Conservation (phyloP, 2,888 invertebrate species). For the Megaustenia siamemsis region DNA sequence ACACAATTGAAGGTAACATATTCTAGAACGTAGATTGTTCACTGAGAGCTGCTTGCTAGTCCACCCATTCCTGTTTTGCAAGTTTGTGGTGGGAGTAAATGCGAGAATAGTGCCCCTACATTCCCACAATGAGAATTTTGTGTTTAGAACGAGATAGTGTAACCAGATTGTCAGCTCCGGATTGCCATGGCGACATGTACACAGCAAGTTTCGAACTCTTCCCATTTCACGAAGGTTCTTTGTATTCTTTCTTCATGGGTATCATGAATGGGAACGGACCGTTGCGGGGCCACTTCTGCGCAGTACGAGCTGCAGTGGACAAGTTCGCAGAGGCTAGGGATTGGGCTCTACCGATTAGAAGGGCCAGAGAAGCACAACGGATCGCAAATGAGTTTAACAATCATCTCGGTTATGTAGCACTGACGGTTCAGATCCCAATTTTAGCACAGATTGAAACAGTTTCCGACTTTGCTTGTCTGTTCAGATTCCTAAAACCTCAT, state of each 20-base stretch:
- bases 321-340: conserved; percentile 25
- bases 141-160: conserved; percentile 60
- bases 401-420: conserved; percentile 28
- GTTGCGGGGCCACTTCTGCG: conserved; percentile 57
- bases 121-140: conserved; percentile 54
- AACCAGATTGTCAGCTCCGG: conserved; percentile 48
- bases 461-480: conserved; percentile 57
- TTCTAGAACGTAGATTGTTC: too few relatives aligned
- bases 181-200: conserved; percentile 50
- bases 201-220: conserved; percentile 59
- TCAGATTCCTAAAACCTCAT: conserved; percentile 55
- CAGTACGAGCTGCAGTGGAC: conserved; percentile 55
- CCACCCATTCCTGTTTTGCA: too few relatives aligned
- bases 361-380: conserved; percentile 40
- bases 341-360: conserved; percentile 43
- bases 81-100: too few relatives aligned
- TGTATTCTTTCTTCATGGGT: conserved; percentile 58
- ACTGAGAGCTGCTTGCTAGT: too few relatives aligned
- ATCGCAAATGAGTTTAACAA: conserved; percentile 56
- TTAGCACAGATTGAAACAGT: conserved; percentile 56
- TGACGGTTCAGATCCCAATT: conserved; percentile 53
- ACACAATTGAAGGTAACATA: too few relatives aligned
- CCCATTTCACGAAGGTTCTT: conserved; percentile 61
- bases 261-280: conserved; percentile 57
- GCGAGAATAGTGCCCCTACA: too few relatives aligned